A percentile compares a stretch with the other conserved stretches of the same genome.
phyloP scores from a whole-genome alignment of 2,113 vertebrate genomes.

The Dendrocopos noguchii region DNA sequence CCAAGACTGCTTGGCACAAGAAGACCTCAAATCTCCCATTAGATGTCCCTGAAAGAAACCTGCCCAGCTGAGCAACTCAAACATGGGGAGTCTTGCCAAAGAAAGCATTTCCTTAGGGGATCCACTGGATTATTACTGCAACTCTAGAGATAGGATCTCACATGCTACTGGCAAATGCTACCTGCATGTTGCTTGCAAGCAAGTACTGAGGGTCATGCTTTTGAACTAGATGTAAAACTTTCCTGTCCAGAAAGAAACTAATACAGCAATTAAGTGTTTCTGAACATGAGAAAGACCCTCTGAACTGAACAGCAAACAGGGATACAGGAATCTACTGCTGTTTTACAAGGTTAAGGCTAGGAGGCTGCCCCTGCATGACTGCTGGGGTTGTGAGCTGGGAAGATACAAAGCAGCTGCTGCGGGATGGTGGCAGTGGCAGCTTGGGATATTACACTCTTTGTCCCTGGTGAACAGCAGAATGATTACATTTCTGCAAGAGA shows the following conservation, averaged over 20 bases:
- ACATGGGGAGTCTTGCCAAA: neutral
- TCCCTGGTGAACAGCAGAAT: neutral
- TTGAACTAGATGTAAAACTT: neutral
- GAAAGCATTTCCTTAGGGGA: neutral
- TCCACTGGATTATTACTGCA: constrained; percentile 22
- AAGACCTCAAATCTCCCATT: neutral
- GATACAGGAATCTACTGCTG: neutral
- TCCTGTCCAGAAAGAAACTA: constrained; percentile 15
- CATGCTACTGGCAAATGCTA: neutral
- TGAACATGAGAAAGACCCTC: neutral
- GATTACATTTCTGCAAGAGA: neutral
- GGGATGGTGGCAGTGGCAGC: neutral
- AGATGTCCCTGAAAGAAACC: neutral
- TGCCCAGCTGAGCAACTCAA: neutral
- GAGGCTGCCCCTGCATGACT: neutral
- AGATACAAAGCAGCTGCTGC: neutral
- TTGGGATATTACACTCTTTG: neutral
- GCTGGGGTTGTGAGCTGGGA: neutral
- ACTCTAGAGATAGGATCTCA: neutral
- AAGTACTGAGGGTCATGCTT: neutral
- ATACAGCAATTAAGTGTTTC: neutral
- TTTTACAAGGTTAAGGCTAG: neutral
- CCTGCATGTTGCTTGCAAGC: neutral
- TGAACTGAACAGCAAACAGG: neutral
- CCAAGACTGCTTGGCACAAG: neutral